Base-by-base conservation (phyloP, 2,797 vertebrate genomes). In the Lutjanus campechanus region DNA sequence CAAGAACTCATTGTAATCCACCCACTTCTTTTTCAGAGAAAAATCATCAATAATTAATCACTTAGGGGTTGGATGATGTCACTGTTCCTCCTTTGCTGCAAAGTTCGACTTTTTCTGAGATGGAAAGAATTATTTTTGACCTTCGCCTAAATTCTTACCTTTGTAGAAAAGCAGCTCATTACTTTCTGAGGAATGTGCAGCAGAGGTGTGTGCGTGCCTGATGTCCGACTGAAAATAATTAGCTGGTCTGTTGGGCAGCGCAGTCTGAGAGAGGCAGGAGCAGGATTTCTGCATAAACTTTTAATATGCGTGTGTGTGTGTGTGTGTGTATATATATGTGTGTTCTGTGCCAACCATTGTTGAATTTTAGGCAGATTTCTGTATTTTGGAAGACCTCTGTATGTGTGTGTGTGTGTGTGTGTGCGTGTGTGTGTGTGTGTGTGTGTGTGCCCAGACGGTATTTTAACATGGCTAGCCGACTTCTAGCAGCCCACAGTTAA, bases 401-500 rank as follows among this genome's bases (percentile, higher is more conserved):
- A 55, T 58, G 65, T 82, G 70, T 72, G 46, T 43, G 61, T 73
- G 62, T 40, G 74, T 74, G 60, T 58, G 22, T 49, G 51, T 82
- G 55, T 75, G 64, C 63, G 79, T 66, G 68, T 72, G 46, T 43
- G 61, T 73, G 62, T 40, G 74, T 74, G 60, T 41, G 54, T 56
- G 74, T 60, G 73, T 76, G 50, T 43, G 71, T 60, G 76, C 79
- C 88, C 89, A 92, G 91, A 91, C 84, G 66, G 87, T 87, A 90
- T 93, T 95, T 93, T 95, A 93, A 89, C 95, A 94, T 88, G 76
- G 85, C 92, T 88, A 87, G 76, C 86, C 86, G 89, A 95, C 89
- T 95, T 95, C 90, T 95, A 91, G 91, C 93, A 95, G 89, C 91
- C 89, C 90, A 91, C 93, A 95, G 94, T 96, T 93, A 96, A 96